These are phyloP conservation scores for Apodemia hepburni DNA, from an alignment of 2,888 invertebrate genomes.

Conservation along the genomic window DNA sequence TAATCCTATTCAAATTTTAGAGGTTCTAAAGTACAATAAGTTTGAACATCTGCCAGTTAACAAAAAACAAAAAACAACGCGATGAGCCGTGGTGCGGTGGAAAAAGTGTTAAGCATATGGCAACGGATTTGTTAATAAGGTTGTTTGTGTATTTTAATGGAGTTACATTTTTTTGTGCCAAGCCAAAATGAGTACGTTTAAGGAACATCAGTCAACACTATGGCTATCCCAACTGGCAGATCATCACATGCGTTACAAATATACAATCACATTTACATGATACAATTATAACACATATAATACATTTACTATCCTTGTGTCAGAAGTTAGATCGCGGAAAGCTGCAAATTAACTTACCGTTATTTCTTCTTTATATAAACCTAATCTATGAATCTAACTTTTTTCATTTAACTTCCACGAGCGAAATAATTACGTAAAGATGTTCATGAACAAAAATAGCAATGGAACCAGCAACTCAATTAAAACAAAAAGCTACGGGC, in stretches of 20 bases:
- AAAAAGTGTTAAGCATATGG: constrained; percentile 13
- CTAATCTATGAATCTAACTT: not conserved
- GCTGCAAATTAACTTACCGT: not conserved
- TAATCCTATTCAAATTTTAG: constrained; percentile 10
- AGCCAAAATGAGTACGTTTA: not conserved
- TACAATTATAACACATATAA: no score
- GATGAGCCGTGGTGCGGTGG: constrained; percentile 2
- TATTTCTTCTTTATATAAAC: not conserved
- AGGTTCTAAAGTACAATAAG: constrained; percentile 8
- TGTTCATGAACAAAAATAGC: not conserved
- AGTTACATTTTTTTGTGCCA: not conserved
- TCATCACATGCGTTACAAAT: no score
- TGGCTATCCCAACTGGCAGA: no score
- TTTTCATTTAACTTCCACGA: not conserved
- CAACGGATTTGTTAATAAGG: constrained; percentile 7
- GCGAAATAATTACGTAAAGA: not conserved
- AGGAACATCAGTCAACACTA: not conserved
- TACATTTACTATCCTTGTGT: no score
- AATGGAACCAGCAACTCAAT: not conserved
- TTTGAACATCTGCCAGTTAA: constrained; percentile 7
- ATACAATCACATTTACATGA: no score
- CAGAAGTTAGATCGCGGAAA: not conserved
- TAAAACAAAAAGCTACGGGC: not conserved
- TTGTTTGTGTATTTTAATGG: constrained; percentile 10
- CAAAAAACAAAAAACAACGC: constrained; percentile 8